phyloP scores from a whole-genome alignment of 2,113 vertebrate genomes.

The Serilophus lunatus region DNA sequence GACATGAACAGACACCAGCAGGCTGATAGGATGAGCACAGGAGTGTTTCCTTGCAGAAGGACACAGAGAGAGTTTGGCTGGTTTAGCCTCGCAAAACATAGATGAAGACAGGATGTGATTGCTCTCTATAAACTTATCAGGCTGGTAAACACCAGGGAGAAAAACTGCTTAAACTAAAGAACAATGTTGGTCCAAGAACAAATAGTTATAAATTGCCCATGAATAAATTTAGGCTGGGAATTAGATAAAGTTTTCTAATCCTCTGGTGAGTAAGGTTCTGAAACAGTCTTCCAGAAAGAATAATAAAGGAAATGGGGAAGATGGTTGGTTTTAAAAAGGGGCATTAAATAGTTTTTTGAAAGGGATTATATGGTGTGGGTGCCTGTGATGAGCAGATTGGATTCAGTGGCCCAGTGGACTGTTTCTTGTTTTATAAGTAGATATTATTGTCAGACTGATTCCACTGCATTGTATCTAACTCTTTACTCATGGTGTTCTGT shows the following conservation, averaged over 20 bases:
- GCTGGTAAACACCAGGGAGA: constrained; percentile 37
- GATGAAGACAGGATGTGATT: not conserved
- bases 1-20: not conserved
- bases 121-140: constrained; percentile 41
- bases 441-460: not conserved
- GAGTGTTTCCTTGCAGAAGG: not conserved
- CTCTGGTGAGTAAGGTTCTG: constrained; percentile 16
- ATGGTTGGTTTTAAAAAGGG: not conserved
- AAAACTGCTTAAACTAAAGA: constrained; percentile 35
- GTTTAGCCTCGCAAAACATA: constrained; percentile 42
- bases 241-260: constrained; percentile 48
- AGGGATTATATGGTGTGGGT: not conserved
- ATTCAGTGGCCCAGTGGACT: constrained; percentile 10
- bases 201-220: constrained; percentile 50
- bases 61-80: constrained; percentile 10
- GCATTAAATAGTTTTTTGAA: constrained; percentile 9
- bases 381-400: not conserved
- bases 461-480: not conserved
- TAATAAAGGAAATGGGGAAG: constrained; percentile 4
- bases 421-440: not conserved
- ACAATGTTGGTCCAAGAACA: constrained; percentile 19
- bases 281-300: constrained; percentile 9
- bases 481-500: not conserved
- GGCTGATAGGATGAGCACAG: not conserved
- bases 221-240: constrained; percentile 57